Percentiles rank a stretch among this genome's conserved stretches.
Evolutionary conservation across 1,140 invertebrate species (phyloP).

Genomic region (Cyclina sinensis): DNA sequence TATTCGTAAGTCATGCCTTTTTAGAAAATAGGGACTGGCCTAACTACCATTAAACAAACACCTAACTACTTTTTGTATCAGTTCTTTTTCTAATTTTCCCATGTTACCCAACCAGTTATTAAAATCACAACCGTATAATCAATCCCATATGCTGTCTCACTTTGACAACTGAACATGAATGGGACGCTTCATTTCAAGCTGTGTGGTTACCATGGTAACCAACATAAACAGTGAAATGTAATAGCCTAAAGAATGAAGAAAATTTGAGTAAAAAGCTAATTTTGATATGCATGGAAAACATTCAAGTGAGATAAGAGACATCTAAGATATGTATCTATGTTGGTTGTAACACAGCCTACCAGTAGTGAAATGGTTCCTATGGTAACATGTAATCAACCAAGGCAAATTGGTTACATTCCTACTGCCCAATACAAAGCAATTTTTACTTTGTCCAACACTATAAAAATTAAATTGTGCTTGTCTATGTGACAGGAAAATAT

Average conservation of each 20-base stretch:
- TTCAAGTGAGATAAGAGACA: conserved; percentile 29
- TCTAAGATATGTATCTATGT: conserved; percentile 1
- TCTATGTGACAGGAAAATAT: neutral
- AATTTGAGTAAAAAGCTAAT: conserved; percentile 48
- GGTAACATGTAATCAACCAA: conserved; percentile 24
- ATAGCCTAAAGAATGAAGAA: conserved; percentile 44
- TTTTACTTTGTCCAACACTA: neutral
- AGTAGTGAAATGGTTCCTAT: conserved; percentile 23
- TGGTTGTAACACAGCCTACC: neutral
- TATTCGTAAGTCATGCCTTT: too few relatives aligned
- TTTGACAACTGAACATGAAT: conserved; percentile 30
- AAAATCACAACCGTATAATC: conserved; percentile 36
- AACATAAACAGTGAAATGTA: conserved; percentile 58
- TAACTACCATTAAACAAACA: too few relatives aligned
- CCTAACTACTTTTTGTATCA: neutral
- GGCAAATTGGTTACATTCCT: neutral
- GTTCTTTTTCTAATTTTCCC: neutral
- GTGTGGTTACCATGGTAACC: conserved; percentile 43
- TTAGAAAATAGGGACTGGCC: too few relatives aligned
- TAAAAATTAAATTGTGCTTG: too few relatives aligned
- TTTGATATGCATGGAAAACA: conserved; percentile 52
- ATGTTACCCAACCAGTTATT: conserved; percentile 31
- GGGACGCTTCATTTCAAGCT: conserved; percentile 40
- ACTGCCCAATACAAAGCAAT: neutral
- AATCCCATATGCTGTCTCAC: conserved; percentile 40